Evolutionary conservation across 37 sponge, comb jelly and placozoan species (phyloP).

Genomic region (Lycopodina hypogea): DNA sequence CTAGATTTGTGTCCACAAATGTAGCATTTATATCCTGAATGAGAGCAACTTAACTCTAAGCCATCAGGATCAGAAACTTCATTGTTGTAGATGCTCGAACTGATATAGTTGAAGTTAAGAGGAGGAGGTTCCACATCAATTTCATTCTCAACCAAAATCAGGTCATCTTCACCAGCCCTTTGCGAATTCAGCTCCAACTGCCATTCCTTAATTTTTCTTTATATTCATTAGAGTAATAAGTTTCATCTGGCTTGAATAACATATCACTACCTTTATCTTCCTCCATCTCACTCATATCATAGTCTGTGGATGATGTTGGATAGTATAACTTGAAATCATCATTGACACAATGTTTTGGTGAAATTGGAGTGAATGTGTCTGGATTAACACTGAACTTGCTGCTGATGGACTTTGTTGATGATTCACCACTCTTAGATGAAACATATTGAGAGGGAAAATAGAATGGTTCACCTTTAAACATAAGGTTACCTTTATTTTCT

Average conservation of each 20-base stretch:
- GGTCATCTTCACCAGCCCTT: conserved; percentile 35
- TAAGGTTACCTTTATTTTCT: no score
- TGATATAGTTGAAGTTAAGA: conserved; percentile 36
- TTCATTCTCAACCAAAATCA: conserved; percentile 51
- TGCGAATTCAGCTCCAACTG: conserved; percentile 37
- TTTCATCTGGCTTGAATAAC: no score
- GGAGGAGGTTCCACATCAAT: conserved; percentile 35
- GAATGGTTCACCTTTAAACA: no score
- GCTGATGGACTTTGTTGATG: no score
- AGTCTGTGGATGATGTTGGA: neutral
- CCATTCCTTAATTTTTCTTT: conserved; percentile 30
- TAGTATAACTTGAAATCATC: neutral
- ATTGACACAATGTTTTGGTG: no score
- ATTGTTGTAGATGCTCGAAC: conserved; percentile 18
- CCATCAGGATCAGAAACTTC: conserved; percentile 35
- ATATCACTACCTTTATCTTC: neutral
- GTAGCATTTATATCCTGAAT: conserved; percentile 38
- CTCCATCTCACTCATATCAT: neutral
- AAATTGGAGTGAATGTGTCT: no score
- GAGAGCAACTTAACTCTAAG: neutral
- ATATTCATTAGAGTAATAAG: neutral
- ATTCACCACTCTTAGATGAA: no score
- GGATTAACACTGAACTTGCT: no score
- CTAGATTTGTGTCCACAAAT: conserved; percentile 28
- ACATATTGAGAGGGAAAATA: no score